These are phyloP conservation scores for Octonoba sinensis DNA, from an alignment of 2,888 invertebrate species.

Conservation along the genomic window DNA sequence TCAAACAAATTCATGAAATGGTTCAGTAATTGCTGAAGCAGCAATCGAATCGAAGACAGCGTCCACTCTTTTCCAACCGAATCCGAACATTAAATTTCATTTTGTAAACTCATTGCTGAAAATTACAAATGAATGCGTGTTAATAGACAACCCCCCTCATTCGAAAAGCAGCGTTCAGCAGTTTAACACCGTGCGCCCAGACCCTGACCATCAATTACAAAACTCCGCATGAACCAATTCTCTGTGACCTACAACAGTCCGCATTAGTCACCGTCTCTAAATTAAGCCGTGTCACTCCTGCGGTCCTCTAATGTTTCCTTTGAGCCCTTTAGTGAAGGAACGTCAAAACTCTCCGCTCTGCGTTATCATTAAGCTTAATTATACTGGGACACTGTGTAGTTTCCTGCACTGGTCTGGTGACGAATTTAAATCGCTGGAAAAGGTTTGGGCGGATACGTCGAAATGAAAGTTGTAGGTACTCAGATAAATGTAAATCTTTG, in stretches of 20 bases:
- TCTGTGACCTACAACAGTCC: slow-evolving; percentile 32
- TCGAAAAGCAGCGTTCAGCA: too few relatives aligned
- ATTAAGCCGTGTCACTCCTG: slow-evolving; percentile 59
- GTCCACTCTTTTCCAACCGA: not conserved
- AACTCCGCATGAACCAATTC: slow-evolving; percentile 51
- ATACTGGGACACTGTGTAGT: slow-evolving; percentile 1
- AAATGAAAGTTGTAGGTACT: too few relatives aligned
- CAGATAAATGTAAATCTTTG: too few relatives aligned
- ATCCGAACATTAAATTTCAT: slow-evolving; percentile 37
- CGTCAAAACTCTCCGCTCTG: slow-evolving; percentile 41
- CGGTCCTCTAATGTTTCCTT: slow-evolving; percentile 54
- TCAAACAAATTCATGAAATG: too few relatives aligned
- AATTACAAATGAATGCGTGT: slow-evolving; percentile 38
- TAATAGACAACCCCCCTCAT: slow-evolving; percentile 24
- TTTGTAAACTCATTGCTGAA: slow-evolving; percentile 23
- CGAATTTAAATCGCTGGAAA: too few relatives aligned
- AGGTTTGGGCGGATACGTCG: too few relatives aligned
- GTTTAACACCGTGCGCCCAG: too few relatives aligned
- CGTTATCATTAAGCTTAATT: slow-evolving; percentile 51
- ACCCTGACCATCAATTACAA: slow-evolving; percentile 42
- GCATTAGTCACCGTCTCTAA: slow-evolving; percentile 51
- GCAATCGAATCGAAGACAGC: too few relatives aligned
- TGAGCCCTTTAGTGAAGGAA: slow-evolving; percentile 18
- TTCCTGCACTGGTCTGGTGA: too few relatives aligned
- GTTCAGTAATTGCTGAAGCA: too few relatives aligned